Base-by-base conservation (phyloP, 2,113 vertebrate genomes). In the Periophthalmus modestus region DNA sequence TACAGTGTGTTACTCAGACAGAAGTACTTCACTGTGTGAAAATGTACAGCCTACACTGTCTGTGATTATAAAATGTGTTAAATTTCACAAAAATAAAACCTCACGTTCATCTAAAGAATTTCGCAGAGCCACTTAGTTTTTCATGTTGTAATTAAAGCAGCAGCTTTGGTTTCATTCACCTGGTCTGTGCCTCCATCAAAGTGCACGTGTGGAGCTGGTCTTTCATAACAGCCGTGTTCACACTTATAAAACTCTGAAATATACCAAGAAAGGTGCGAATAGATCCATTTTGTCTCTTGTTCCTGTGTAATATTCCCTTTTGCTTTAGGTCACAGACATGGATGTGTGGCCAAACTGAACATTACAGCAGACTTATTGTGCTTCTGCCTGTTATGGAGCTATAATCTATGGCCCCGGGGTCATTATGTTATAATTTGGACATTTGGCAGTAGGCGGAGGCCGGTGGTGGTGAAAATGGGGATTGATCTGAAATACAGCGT, bases 181-280 rank as follows among this genome's bases (percentile, higher is more conserved):
- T 18, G 7, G 10, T 14, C 18, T 54, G 15, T n/a, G n/a, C 5
- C 18, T 69, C 75, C 75, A 87, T 88, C 86, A 87, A 82, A 84
- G 84, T 67, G 48, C 14, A 75, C 85, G 79, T 75, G 55, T 68
- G 79, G 54, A 57, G 57, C 74, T 69, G 72, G 55, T 72, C 39
- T 61, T 65, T 86, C 75, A 76, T 23, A 82, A 77, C 78, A 82
- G 78, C 85, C 81, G 85, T 76, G 75, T 83, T 75, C 28, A 34
- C 58, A 33, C 7, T 54, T 54, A n/a, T n/a, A n/a, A n/a, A 5
- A 62, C 21, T 10, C 18, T 1, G 10, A 11, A 18, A 21, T 7
- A 55, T 55, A 7, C 54, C 9, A 58, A 24, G 55, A 24, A 24
- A 23, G 12, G n/a, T 58, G 55, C 24, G 2, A 58, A 58, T 23